A percentile compares a stretch with the other conserved stretches of the same genome.
Conservation (phyloP, 2,888 invertebrate species). For the Acheta domesticus region DNA sequence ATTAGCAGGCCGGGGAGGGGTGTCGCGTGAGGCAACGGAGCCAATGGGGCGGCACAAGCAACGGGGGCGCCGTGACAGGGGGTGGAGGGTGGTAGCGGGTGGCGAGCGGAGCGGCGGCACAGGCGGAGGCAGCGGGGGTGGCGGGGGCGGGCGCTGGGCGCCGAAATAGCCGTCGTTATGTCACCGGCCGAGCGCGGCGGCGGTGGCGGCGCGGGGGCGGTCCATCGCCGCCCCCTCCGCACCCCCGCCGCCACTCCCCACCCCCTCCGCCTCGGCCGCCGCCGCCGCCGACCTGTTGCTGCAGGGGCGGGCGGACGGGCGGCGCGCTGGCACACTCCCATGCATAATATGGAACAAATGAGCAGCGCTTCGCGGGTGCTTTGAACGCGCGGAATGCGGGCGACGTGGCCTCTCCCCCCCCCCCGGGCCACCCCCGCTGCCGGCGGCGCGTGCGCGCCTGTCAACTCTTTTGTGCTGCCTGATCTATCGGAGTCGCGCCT, state of each 20-base stretch:
- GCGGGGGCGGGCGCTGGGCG: neutral
- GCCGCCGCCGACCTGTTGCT: neutral
- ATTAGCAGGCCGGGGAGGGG: no score
- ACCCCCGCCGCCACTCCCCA: no score
- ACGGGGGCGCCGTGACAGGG: neutral
- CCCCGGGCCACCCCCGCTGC: neutral
- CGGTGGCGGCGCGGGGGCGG: neutral
- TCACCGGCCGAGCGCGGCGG: neutral
- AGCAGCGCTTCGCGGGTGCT: neutral
- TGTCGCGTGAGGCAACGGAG: no score
- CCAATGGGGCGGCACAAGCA: neutral
- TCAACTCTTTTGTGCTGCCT: no score
- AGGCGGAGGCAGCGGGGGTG: neutral
- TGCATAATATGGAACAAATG: slow-evolving; percentile 18
- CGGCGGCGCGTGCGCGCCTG: neutral
- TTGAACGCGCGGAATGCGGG: neutral
- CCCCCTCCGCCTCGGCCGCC: no score
- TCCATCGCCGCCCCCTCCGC: no score
- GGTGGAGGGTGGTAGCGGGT: neutral
- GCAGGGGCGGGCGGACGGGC: neutral
- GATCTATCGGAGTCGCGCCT: no score
- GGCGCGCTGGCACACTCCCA: neutral
- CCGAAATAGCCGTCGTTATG: slow-evolving; percentile 9
- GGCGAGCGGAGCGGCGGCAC: neutral
- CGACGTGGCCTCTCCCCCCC: neutral